A percentile compares a stretch with the other conserved stretches of the same genome.
Conservation (phyloP, 2,888 invertebrate genomes). For the Nematopogon swammerdamellus region DNA sequence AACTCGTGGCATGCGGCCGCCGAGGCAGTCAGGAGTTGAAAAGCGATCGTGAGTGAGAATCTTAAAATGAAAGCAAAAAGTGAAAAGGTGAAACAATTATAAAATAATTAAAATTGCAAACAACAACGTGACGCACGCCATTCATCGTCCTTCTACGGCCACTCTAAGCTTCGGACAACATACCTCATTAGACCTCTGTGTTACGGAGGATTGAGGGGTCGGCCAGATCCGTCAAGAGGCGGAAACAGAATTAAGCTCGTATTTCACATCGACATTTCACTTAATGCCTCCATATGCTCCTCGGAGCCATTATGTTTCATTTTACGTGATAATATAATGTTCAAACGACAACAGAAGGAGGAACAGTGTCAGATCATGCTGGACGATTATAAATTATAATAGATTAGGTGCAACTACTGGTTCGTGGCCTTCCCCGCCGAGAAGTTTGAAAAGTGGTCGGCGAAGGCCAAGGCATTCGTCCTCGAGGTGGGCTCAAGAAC, state of each 20-base stretch:
- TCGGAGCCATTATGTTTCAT: too few relatives aligned
- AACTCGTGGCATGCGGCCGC: neutral
- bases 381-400: too few relatives aligned
- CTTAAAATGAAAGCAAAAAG: neutral
- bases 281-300: neutral
- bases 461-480: too few relatives aligned
- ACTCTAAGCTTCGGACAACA: conserved; percentile 28
- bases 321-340: too few relatives aligned
- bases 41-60: neutral
- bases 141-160: conserved; percentile 3
- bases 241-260: conserved; percentile 26
- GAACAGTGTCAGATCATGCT: too few relatives aligned
- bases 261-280: neutral
- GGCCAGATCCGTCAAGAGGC: conserved; percentile 47
- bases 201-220: conserved; percentile 18
- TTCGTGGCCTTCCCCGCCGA: too few relatives aligned
- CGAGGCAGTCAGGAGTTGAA: neutral
- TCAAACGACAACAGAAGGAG: too few relatives aligned
- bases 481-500: too few relatives aligned
- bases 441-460: too few relatives aligned
- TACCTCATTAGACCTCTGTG: conserved; percentile 54
- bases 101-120: neutral
- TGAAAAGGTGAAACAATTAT: neutral
- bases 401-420: too few relatives aligned
- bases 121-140: neutral